Percentiles rank a stretch among this genome's conserved stretches.
Evolutionary conservation across 2,113 vertebrate genomes (phyloP).

Genomic region (Apistogramma diplotaenia): DNA sequence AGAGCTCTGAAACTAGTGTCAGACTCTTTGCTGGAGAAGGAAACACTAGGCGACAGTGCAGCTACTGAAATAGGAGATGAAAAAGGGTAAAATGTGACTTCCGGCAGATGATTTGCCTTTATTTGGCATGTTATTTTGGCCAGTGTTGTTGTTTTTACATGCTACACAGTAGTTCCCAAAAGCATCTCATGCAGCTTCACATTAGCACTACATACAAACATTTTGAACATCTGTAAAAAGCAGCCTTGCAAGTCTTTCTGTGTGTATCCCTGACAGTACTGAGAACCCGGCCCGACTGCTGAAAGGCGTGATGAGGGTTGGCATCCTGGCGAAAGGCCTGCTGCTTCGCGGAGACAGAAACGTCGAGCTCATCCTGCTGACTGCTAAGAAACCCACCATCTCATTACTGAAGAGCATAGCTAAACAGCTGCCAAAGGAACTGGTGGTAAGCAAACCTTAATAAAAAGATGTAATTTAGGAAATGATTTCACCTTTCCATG

Average conservation of each 20-base stretch:
- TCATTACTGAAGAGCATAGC: conserved; percentile 72
- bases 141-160: neutral
- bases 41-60: conserved; percentile 10
- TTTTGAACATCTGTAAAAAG: neutral
- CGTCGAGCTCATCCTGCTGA: conserved; percentile 81
- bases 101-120: neutral
- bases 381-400: conserved; percentile 80
- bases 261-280: conserved; percentile 41
- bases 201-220: neutral
- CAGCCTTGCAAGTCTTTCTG: neutral
- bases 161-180: neutral
- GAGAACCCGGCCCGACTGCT: conserved; percentile 67
- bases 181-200: neutral
- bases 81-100: conserved; percentile 59
- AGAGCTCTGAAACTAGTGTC: conserved; percentile 84
- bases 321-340: conserved; percentile 84
- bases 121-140: neutral
- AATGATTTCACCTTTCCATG: neutral
- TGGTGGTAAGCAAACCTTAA: conserved; percentile 72
- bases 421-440: conserved; percentile 77
- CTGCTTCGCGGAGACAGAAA: conserved; percentile 81
- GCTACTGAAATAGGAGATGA: conserved; percentile 37
- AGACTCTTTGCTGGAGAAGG: conserved; percentile 75
- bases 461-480: neutral
- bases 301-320: conserved; percentile 84